Evolutionary conservation across 2,888 invertebrate genomes (phyloP), one percentile per base, ranked within the genome.

Genomic region (Carcina quercana): DNA sequence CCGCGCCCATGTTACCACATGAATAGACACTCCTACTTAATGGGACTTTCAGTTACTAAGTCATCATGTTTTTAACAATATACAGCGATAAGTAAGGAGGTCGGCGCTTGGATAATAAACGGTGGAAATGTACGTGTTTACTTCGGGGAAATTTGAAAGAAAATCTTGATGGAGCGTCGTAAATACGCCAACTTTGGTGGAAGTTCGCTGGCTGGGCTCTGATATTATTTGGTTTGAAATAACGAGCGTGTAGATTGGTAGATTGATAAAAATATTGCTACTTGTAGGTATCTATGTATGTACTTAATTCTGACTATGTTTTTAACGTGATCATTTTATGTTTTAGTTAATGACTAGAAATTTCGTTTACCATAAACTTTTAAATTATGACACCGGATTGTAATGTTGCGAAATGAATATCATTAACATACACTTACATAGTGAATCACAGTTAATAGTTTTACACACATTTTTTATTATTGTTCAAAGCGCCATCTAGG

Each of bases 21-120:
- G 80, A 83, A 82, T 80, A 75, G 75, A 72, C 68, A 65, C 72
- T 67, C 68, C 63, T 73, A 74, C 80, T 82, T 83, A 83, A 83
- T 80, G 76, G 79, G 69, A 74, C 73, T 80, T 75, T 72, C 80
- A 83, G 80, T 83, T 82, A 67, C 76, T 83, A 83, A 83, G 82
- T 83, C 83, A 83, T 78, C 78, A 76, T 69, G 69, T 66, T 78
- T 79, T 79, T 80, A 71, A 79, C 74, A 79, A 83, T 79, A 73
- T 62, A 66, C 54, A 47, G 56, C 52, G 65, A 78, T 78, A 78
- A 79, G 79, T 78, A 70, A 74, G 65, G 59, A 72, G 72, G 72
- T 72, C 68, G 70, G 45, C 53, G 50, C 47, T 48, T 48, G 78
- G 80, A 82, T 83, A 82, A 82, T 80, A 83, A 82, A 83, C 76